A percentile compares a stretch with the other conserved stretches of the same genome.
phyloP scores from a whole-genome alignment of 2,797 vertebrate genomes.

The Malurus splendens region DNA sequence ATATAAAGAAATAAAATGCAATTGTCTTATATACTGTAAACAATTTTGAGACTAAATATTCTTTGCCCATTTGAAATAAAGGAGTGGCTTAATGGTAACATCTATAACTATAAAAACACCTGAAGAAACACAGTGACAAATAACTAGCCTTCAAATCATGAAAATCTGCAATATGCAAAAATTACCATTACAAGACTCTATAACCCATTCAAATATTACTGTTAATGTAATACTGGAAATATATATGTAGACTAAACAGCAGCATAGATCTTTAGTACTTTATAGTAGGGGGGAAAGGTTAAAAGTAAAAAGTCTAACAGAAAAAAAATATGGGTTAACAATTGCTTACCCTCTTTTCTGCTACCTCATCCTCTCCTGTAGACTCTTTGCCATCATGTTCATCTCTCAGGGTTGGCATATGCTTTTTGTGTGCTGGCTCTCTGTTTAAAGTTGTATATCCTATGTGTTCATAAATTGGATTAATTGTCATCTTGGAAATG shows the following conservation, averaged over 20 bases:
- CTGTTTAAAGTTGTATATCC: slow-evolving; percentile 98
- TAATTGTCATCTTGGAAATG: slow-evolving; percentile 95
- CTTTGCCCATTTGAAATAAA: background rate
- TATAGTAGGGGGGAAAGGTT: background rate
- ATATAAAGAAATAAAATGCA: background rate
- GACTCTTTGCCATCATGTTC: slow-evolving; percentile 79
- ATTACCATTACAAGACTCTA: background rate
- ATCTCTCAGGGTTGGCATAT: slow-evolving; percentile 81
- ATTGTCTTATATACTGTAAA: background rate
- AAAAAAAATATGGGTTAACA: slow-evolving; percentile 59
- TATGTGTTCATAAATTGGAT: slow-evolving; percentile 98
- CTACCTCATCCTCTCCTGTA: slow-evolving; percentile 77
- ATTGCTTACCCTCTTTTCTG: slow-evolving; percentile 91
- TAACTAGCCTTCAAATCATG: background rate
- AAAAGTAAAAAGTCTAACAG: slow-evolving; percentile 31
- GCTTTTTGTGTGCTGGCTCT: slow-evolving; percentile 89
- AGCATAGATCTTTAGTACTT: background rate
- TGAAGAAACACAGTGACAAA: background rate
- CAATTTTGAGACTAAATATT: background rate
- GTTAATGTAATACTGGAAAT: background rate
- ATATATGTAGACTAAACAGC: background rate
- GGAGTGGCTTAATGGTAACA: background rate
- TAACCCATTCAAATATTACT: background rate
- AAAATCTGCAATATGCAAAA: background rate
- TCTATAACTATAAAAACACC: background rate